Base-by-base conservation (phyloP, 2,113 vertebrate genomes). In the Seriola quinqueradiata region DNA sequence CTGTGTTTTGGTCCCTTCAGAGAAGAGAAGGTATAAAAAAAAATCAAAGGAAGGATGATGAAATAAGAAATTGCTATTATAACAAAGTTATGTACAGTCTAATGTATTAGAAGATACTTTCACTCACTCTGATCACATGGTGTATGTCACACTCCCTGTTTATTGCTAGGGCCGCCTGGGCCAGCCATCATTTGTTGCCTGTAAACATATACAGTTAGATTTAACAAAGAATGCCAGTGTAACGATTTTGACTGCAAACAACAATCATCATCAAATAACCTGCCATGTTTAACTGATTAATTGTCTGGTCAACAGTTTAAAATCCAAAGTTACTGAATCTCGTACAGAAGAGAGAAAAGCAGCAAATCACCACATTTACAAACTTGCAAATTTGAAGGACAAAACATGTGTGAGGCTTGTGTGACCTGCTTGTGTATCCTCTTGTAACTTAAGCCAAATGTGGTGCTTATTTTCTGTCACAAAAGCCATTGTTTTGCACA, bases 131-230 rank as follows among this genome's bases (percentile, higher is more conserved):
- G 34, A 54, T 79, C 48, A 69, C 9, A 67, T 13, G 38, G 36
- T 25, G 3, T 28, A 13, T 25, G 66, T 94, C 85, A 94, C 74
- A 94, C 85, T 75, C 83, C 91, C 72, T 91, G 92, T 85, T 95
- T 95, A 82, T 75, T 87, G 84, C 82, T 75, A 0, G 91, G 82
- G 5, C 87, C 86, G 2, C 89, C 89, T 38, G 93, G 92, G 70
- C 92, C 87, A 12, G 88, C 79, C 92, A 91, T 93, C 87, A 93
- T 91, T 79, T 93, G 94, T 44, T 95, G 95, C 73, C 95, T 96
- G 84, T 61, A 21, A 85, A 28, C 46, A 84, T 3, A 75, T 23
- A 36, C 40, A 42, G 36, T 25, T 8, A 42, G 0, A 71, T 44
- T 44, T 44, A 16, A n/a, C 21, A 13, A 32, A 25, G 12, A 52